Evolutionary conservation across 2,113 vertebrate genomes (phyloP), one percentile per base, ranked within the genome.

Genomic region (Chaenogobius annularis): DNA sequence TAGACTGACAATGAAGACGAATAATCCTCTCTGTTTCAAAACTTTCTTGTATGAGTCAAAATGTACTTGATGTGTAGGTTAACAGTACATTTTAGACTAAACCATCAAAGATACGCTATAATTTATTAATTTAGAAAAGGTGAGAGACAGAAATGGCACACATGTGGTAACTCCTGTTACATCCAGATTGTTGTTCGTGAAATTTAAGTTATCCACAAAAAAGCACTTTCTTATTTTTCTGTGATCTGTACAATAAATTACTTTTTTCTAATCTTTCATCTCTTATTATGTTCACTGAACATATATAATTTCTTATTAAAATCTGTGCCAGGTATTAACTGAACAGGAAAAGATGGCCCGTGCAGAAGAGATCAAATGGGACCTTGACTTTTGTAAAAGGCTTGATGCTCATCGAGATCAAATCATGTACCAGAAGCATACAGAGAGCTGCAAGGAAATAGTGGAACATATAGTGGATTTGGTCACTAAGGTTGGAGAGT

Each of bases 381-480:
- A 96, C 82, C 91, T 87, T 69, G 90, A 95, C 71, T 13, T 87
- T 37, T 91, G 94, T 73, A 84, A 92, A 9, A 92, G 73, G 77
- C 92, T 95, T 2, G 84, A 92, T 1, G 72, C 90, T n/a, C 94
- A 96, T 87, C 93, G 93, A 73, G 90, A 89, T 40, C 90, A 95
- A 23, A 87, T 73, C 43, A 92, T 77, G 75, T 92, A 92, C 74
- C 75, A 86, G 83, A 96, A 96, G 58, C 95, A 97, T 90, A 94
- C 94, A 74, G 75, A 77, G 19, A 44, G 83, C 23, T 98, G 97
- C 83, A 86, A 82, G 79, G 94, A 91, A 73, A 87, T 98, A 73
- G 61, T 96, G 72, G 73, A 90, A 59, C 95, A 98, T 68, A 95
- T 98, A 0, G 77, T 96, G 75, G 96, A 99, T 87, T 85, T 99